phyloP scores from a whole-genome alignment of 2,888 invertebrate genomes.

The Seira musarum region DNA sequence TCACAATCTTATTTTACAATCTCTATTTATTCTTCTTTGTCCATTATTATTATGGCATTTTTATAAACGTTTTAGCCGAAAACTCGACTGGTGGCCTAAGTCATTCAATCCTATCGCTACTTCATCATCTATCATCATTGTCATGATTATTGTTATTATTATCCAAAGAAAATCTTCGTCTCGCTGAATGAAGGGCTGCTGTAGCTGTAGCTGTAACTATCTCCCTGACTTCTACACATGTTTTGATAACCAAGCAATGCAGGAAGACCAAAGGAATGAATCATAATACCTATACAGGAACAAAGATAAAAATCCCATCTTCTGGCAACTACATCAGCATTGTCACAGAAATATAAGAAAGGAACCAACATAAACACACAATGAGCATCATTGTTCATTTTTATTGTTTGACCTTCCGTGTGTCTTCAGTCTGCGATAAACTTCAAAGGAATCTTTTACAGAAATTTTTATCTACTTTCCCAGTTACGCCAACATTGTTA shows the following conservation, averaged over 20 bases:
- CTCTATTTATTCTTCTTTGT: neutral
- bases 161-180: constrained; percentile 23
- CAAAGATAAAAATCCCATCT: neutral
- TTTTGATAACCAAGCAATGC: constrained; percentile 50
- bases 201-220: too few species aligned
- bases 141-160: constrained; percentile 43
- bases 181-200: too few species aligned
- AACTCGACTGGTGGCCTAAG: constrained; percentile 51
- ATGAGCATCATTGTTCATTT: constrained; percentile 41
- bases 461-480: constrained; percentile 39
- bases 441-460: constrained; percentile 42
- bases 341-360: too few species aligned
- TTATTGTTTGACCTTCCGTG: constrained; percentile 53
- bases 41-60: constrained; percentile 13
- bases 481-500: constrained; percentile 1
- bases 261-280: constrained; percentile 4
- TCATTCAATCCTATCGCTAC: constrained; percentile 50
- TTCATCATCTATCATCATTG: constrained; percentile 51
- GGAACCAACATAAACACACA: too few species aligned
- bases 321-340: too few species aligned
- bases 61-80: neutral
- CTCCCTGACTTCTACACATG: constrained; percentile 67
- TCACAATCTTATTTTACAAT: constrained; percentile 25
- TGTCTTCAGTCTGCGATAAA: too few species aligned
- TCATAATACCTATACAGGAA: neutral